Percentiles rank a stretch among this genome's conserved stretches.
Conservation (phyloP, 1,140 invertebrate species). For the Drosophila tristis region DNA sequence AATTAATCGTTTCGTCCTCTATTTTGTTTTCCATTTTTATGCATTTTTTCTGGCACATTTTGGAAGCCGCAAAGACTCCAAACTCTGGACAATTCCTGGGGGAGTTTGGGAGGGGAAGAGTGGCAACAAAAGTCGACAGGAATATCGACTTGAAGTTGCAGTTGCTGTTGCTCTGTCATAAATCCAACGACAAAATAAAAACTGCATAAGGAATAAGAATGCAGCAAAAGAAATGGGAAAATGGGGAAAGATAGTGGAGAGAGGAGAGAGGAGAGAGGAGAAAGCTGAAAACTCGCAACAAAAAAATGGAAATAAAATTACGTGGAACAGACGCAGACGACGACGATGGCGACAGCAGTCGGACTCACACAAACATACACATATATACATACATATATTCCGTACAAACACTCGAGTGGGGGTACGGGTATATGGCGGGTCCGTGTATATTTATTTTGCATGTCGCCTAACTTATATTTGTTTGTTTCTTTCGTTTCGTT, state of each 20-base stretch:
- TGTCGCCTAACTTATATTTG: slow-evolving; percentile 65
- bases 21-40: slow-evolving; percentile 23
- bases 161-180: slow-evolving; percentile 33
- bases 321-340: slow-evolving; percentile 53
- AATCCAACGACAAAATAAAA: slow-evolving; percentile 49
- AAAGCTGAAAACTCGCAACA: slow-evolving; percentile 7
- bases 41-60: slow-evolving; percentile 16
- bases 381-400: not conserved
- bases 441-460: slow-evolving; percentile 44
- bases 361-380: not conserved
- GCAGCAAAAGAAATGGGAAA: slow-evolving; percentile 21
- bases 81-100: not conserved
- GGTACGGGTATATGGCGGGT: not conserved
- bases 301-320: slow-evolving; percentile 59
- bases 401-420: not conserved
- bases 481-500: slow-evolving; percentile 44
- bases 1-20: slow-evolving; percentile 43
- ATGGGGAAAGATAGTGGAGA: not conserved
- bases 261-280: not conserved
- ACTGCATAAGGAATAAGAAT: slow-evolving; percentile 47
- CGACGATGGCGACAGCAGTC: slow-evolving; percentile 48
- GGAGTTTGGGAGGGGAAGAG: no score
- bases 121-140: slow-evolving; percentile 24
- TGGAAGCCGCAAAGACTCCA: slow-evolving; percentile 1
- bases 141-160: slow-evolving; percentile 45